These are phyloP conservation scores for Oscheius sp. DNA, from an alignment of 2,888 invertebrate species.

Conservation along the genomic window DNA sequence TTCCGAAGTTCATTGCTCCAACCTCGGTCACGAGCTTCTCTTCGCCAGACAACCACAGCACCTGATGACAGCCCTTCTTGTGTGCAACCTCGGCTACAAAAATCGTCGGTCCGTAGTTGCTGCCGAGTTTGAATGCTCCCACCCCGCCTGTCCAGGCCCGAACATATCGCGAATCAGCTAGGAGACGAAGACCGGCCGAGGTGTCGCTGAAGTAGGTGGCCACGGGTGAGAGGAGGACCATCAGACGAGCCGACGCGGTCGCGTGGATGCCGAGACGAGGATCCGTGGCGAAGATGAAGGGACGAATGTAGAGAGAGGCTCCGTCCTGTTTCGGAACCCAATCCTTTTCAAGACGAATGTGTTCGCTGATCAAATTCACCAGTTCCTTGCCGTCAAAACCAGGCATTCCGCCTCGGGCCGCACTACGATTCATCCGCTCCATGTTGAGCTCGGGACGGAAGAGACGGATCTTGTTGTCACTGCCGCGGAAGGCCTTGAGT, in stretches of 20 bases:
- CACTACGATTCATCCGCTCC: slow-evolving; percentile 89
- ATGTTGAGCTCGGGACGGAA: slow-evolving; percentile 96
- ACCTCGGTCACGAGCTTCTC: slow-evolving; percentile 85
- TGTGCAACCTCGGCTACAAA: slow-evolving; percentile 79
- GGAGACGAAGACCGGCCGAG: slow-evolving; percentile 76
- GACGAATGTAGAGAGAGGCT: slow-evolving; percentile 93
- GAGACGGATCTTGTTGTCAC: slow-evolving; percentile 89
- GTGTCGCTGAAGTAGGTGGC: slow-evolving; percentile 87
- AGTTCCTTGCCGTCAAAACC: slow-evolving; percentile 88
- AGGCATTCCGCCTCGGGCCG: slow-evolving; percentile 87
- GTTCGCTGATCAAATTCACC: slow-evolving; percentile 84
- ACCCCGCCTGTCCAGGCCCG: slow-evolving; percentile 88
- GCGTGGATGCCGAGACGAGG: slow-evolving; percentile 91
- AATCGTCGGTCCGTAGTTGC: slow-evolving; percentile 78
- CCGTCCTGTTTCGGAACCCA: slow-evolving; percentile 92
- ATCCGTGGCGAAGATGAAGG: slow-evolving; percentile 95
- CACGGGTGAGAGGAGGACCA: slow-evolving; percentile 90
- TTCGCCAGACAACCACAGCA: slow-evolving; percentile 75
- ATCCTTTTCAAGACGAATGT: slow-evolving; percentile 85
- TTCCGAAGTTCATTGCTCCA: slow-evolving; percentile 97
- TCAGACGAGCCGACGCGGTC: slow-evolving; percentile 89
- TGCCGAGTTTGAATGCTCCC: slow-evolving; percentile 94
- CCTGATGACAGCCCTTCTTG: slow-evolving; percentile 85
- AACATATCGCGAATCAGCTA: slow-evolving; percentile 88
- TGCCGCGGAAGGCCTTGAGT: slow-evolving; percentile 93